Conservation (phyloP, 92 coral and sea anemone species). For the Micromussa lordhowensis region DNA sequence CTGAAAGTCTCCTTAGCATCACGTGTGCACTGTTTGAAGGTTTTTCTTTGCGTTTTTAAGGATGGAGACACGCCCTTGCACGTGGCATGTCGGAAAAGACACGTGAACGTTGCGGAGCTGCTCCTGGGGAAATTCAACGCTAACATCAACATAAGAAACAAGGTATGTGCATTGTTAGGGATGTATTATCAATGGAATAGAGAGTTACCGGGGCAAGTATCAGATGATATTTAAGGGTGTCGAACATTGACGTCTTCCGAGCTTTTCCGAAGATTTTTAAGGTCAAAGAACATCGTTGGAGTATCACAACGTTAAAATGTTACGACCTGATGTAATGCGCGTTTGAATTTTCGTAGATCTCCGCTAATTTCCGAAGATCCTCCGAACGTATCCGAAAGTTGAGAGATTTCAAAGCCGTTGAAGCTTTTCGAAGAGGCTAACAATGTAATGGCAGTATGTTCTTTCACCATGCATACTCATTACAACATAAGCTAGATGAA, state of each 20-base stretch:
- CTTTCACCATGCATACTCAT: no score
- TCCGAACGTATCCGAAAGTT: no score
- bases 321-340: background rate
- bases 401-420: no score
- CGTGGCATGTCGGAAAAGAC: slow-evolving; percentile 78
- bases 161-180: background rate
- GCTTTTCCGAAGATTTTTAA: background rate
- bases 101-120: slow-evolving; percentile 73
- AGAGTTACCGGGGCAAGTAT: background rate
- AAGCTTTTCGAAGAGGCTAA: no score
- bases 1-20: background rate
- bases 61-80: slow-evolving; percentile 89
- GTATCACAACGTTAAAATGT: no score
- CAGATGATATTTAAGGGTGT: background rate
- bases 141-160: slow-evolving; percentile 33
- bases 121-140: slow-evolving; percentile 57
- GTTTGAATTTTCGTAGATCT: no score
- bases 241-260: background rate
- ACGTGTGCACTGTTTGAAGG: background rate
- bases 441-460: no score
- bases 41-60: slow-evolving; percentile 36
- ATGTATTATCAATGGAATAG: background rate
- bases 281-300: background rate
- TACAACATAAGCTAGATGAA: no score
- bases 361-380: no score